phyloP scores from a whole-genome alignment of 2,797 vertebrate genomes.

The Ambastaia sidthimunki region DNA sequence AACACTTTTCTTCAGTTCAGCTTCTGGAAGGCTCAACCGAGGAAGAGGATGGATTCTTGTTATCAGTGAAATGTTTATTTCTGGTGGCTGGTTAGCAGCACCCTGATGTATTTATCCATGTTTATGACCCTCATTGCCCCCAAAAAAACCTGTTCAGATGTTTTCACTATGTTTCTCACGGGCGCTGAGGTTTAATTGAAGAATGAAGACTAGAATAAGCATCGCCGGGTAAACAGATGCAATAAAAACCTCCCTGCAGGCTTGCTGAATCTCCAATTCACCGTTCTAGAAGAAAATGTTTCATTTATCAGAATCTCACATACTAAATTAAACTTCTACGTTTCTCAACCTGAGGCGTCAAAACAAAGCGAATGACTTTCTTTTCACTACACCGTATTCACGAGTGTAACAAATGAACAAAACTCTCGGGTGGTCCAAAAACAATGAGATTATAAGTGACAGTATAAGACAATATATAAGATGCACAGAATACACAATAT shows the following conservation, averaged over 20 bases:
- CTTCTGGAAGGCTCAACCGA: background rate
- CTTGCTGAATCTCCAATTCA: background rate
- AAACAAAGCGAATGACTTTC: background rate
- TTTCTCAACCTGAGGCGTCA: background rate
- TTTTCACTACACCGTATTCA: background rate
- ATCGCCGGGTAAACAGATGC: conserved; percentile 11
- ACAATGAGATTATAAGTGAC: background rate
- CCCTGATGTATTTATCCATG: conserved; percentile 26
- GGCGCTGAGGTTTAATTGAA: conserved; percentile 34
- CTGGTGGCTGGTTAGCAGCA: conserved; percentile 29
- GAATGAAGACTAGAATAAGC: background rate
- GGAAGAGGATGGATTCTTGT: background rate
- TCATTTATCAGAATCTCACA: conserved; percentile 1
- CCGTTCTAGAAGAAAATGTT: background rate
- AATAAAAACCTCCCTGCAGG: conserved; percentile 15
- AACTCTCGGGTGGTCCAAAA: background rate
- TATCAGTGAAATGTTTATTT: background rate
- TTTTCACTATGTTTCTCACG: background rate
- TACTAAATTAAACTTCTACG: conserved; percentile 4
- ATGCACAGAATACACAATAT: background rate
- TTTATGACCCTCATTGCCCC: conserved; percentile 30
- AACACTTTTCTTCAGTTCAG: background rate
- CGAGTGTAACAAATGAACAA: background rate
- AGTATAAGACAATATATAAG: background rate
- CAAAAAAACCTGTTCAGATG: background rate